Conservation (phyloP, 2,797 vertebrate species). For the Hippopotamyrus pictus region DNA sequence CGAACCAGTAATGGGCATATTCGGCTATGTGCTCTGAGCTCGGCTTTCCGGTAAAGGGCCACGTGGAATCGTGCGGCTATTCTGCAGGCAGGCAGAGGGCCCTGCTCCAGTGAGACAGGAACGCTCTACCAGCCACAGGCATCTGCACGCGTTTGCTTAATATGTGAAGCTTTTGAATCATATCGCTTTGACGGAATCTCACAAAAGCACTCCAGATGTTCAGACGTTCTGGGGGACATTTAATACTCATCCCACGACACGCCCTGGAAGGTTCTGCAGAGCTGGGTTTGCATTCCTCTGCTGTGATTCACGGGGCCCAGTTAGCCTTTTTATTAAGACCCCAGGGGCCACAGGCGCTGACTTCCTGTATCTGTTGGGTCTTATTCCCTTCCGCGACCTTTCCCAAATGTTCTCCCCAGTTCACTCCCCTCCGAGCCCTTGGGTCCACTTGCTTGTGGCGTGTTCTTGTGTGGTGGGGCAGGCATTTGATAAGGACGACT, state of each 20-base stretch:
- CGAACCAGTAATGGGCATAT: not conserved
- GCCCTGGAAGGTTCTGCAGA: not conserved
- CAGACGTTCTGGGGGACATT: not conserved
- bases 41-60: not conserved
- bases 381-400: not conserved
- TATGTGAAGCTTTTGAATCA: not conserved
- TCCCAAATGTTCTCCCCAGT: not conserved
- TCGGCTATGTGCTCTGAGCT: slow-evolving; percentile 36
- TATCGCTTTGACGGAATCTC: not conserved
- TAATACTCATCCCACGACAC: not conserved
- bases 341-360: not conserved
- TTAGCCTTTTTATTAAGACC: not conserved
- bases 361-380: not conserved
- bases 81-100: not conserved
- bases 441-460: not conserved
- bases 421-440: not conserved
- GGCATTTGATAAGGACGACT: not conserved
- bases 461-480: not conserved
- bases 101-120: not conserved
- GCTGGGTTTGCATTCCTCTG: not conserved
- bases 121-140: slow-evolving; percentile 15
- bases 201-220: not conserved
- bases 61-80: not conserved
- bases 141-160: slow-evolving; percentile 14
- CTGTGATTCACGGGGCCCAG: not conserved